These are phyloP conservation scores for Clivina fossor DNA, from an alignment of 2,888 invertebrate species.

Conservation along the genomic window DNA sequence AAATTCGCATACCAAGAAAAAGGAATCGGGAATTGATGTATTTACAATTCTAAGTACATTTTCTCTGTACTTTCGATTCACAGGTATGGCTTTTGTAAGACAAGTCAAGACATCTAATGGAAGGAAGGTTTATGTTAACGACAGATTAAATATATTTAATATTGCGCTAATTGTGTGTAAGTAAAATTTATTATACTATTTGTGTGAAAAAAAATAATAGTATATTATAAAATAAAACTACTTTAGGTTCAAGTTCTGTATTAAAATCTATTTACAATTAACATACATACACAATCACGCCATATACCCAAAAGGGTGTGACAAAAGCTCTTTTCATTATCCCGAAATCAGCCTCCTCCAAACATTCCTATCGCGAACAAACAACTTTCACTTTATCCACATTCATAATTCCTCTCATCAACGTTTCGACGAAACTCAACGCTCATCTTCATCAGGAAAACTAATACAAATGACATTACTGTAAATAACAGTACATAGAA, in stretches of 20 bases:
- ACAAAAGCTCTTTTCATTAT: too few relatives aligned
- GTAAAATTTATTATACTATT: conserved; percentile 12
- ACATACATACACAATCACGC: background rate
- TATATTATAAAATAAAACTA: background rate
- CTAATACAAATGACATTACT: too few relatives aligned
- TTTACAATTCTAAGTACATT: conserved; percentile 18
- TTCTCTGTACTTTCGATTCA: conserved; percentile 21
- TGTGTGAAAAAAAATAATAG: background rate
- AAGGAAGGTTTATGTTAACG: conserved; percentile 12
- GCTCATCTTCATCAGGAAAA: too few relatives aligned
- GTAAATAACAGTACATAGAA: too few relatives aligned
- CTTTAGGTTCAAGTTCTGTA: background rate
- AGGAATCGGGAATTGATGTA: conserved; percentile 2
- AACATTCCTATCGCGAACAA: too few relatives aligned
- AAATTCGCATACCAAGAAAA: background rate
- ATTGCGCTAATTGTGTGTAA: conserved; percentile 18
- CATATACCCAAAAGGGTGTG: too few relatives aligned
- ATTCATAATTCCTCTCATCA: too few relatives aligned
- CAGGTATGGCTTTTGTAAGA: conserved; percentile 20
- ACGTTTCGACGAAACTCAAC: too few relatives aligned
- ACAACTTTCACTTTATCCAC: too few relatives aligned
- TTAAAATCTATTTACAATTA: background rate
- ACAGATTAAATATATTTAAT: conserved; percentile 17
- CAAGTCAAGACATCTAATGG: conserved; percentile 1
- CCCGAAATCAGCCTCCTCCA: too few relatives aligned